Evolutionary conservation across 2,797 vertebrate species (phyloP).

Genomic region (Alosa sapidissima): DNA sequence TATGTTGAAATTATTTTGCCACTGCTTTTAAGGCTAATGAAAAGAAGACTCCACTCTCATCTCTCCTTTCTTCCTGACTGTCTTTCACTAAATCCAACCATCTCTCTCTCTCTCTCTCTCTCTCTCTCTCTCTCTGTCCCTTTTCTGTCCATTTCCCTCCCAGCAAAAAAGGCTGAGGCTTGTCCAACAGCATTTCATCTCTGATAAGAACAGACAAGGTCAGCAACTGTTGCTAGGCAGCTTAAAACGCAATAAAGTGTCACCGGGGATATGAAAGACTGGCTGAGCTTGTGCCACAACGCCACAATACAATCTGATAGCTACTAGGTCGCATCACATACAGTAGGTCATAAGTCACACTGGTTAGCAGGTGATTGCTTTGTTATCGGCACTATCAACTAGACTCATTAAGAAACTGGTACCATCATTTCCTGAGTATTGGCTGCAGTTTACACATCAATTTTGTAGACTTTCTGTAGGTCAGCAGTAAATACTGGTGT

Average conservation of each 20-base stretch:
- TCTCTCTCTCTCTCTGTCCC: background rate
- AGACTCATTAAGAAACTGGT: background rate
- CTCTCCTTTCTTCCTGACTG: background rate
- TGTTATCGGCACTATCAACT: background rate
- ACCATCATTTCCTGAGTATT: background rate
- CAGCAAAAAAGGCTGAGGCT: constrained; percentile 31
- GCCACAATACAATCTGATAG: constrained; percentile 31
- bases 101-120: background rate
- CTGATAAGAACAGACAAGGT: constrained; percentile 55
- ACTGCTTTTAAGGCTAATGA: background rate
- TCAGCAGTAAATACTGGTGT: too few relatives aligned
- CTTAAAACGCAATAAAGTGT: constrained; percentile 29
- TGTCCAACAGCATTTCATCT: constrained; percentile 42
- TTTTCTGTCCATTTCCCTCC: background rate
- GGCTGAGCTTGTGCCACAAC: constrained; percentile 23
- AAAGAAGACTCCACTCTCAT: background rate
- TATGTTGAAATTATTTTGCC: background rate
- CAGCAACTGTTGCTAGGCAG: constrained; percentile 51
- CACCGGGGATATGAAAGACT: constrained; percentile 30
- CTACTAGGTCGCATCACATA: constrained; percentile 18
- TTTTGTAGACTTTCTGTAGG: too few relatives aligned
- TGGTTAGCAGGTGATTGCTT: background rate
- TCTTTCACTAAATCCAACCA: background rate
- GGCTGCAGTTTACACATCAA: too few relatives aligned
- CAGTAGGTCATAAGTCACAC: background rate